Evolutionary conservation across 2,113 vertebrate genomes (phyloP).

Genomic region (Menidia beryllina): DNA sequence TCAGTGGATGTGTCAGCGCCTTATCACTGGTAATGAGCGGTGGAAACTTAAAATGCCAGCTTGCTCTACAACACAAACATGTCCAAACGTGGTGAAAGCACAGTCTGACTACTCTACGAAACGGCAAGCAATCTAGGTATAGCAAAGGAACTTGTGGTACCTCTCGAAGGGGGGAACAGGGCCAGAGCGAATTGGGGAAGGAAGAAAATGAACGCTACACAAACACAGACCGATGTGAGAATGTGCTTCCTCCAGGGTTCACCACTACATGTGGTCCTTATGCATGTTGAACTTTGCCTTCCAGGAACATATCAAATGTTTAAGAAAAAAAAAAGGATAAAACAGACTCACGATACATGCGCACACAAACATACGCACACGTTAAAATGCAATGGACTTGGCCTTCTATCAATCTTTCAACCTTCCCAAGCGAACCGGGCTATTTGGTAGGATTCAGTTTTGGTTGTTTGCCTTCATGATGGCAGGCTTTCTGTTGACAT

Average conservation of each 20-base stretch:
- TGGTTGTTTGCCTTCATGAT: conserved; percentile 94
- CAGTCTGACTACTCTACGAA: conserved; percentile 57
- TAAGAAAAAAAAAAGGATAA: conserved; percentile 60
- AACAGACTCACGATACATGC: conserved; percentile 40
- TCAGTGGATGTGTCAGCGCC: conserved; percentile 42
- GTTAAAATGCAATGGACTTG: conserved; percentile 67
- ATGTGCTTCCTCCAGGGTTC: conserved; percentile 45
- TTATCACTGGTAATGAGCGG: conserved; percentile 54
- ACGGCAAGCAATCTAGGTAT: conserved; percentile 61
- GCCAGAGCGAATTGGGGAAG: conserved; percentile 58
- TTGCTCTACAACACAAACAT: conserved; percentile 62
- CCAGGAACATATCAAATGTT: conserved; percentile 71
- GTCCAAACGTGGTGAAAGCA: conserved; percentile 58
- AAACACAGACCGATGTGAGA: conserved; percentile 52
- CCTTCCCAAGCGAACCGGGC: conserved; percentile 41
- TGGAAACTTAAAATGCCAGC: conserved; percentile 54
- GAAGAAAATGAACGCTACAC: conserved; percentile 44
- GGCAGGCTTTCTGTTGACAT: conserved; percentile 95
- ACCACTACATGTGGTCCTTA: conserved; percentile 48
- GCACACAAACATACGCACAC: conserved; percentile 24
- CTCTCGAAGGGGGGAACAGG: conserved; percentile 50
- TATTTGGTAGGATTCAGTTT: conserved; percentile 80
- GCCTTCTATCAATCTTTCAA: conserved; percentile 56
- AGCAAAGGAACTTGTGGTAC: conserved; percentile 44
- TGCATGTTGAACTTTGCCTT: conserved; percentile 57